Evolutionary conservation across 2,113 vertebrate species (phyloP), one percentile per base, ranked within the genome.

Genomic region (Salvelinus sp.): DNA sequence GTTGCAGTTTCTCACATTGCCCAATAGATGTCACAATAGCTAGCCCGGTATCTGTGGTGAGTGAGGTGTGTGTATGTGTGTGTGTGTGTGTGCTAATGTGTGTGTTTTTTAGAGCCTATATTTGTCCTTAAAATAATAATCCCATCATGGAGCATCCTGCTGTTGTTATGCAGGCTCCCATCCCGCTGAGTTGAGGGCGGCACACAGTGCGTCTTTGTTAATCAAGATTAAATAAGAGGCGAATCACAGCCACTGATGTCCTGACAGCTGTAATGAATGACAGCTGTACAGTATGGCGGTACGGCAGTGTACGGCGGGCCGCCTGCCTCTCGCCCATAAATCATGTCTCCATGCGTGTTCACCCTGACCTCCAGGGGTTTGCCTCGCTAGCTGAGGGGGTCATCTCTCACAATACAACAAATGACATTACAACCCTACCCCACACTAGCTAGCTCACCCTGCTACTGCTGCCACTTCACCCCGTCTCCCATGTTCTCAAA

Each of bases 141-240:
- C 64, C 70, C 27, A 38, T 72, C 76, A 57, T 63, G 63, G n/a
- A 70, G 75, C 50, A 54, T 14, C 16, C 12, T 16, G 27, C n/a
- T 73, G 72, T 81, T 79, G 62, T 65, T 74, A 79, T 78, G 68
- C 79, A 80, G 62, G 30, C 71, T 74, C 67, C 74, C 48, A 54
- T 70, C 70, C 65, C 38, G 70, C 14, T 47, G 67, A 80, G 77
- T 66, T 76, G 69, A 69, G 64, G 66, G 65, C 68, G 68, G 54
- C 68, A 76, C 65, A 66, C 65, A 48, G 65, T 73, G 70, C 74
- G 76, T 83, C 70, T 77, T 58, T 78, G 66, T 74, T 85, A 83
- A 79, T 81, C 70, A 81, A 79, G 76, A 85, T 85, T 78, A 72
- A 81, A 75, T 81, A 80, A 79, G 62, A 68, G 76, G 70, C 64